Evolutionary conservation across 1,140 invertebrate species (phyloP).

Genomic region (Cydia amplana): DNA sequence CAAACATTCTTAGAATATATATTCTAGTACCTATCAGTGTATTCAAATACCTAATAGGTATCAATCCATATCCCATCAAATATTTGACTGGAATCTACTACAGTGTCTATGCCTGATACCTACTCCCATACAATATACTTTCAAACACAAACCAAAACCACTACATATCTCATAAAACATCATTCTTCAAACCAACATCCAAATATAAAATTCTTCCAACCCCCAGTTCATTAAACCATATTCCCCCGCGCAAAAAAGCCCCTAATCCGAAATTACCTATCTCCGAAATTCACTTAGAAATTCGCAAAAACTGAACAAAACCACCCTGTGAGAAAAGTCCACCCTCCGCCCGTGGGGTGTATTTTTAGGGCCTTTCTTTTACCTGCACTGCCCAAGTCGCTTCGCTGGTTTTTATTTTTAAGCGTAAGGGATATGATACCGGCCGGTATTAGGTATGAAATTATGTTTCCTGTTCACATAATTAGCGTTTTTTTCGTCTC

Average conservation of each 20-base stretch:
- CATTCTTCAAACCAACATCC: background rate
- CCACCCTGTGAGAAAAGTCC: conserved; percentile 28
- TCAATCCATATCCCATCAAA: too few species aligned
- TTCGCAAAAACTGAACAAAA: conserved; percentile 28
- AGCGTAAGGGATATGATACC: conserved; percentile 8
- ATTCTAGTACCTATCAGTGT: too few species aligned
- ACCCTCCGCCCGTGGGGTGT: conserved; percentile 47
- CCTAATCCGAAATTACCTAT: conserved; percentile 45
- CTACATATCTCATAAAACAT: background rate
- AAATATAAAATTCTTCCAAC: background rate
- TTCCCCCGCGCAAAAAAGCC: conserved; percentile 1
- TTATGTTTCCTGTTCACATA: background rate
- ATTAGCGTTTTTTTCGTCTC: conserved; percentile 27
- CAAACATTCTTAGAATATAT: too few species aligned
- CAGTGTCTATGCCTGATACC: too few species aligned
- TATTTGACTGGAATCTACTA: too few species aligned
- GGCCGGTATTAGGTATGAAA: background rate
- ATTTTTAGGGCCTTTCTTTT: conserved; percentile 70
- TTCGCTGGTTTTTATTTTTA: conserved; percentile 41
- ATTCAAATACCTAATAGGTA: too few species aligned
- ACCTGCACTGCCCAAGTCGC: conserved; percentile 55
- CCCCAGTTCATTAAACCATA: conserved; percentile 24
- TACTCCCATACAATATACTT: too few species aligned
- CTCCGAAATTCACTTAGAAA: conserved; percentile 60
- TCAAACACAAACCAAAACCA: background rate